phyloP scores from a whole-genome alignment of 2,113 vertebrate genomes.

The Plectropomus leopardus region DNA sequence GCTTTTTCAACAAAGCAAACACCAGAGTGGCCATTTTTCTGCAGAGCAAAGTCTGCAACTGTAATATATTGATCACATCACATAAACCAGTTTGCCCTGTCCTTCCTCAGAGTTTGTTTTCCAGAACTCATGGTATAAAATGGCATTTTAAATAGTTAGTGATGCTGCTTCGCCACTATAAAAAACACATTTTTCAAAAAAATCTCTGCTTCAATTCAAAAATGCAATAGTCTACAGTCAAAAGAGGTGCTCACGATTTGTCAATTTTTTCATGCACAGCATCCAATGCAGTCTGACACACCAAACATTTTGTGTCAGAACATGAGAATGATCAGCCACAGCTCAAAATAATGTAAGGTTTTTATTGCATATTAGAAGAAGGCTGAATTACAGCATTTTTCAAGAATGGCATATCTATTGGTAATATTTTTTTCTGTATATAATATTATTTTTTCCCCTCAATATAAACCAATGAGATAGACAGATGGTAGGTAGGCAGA shows the following conservation, averaged over 20 bases:
- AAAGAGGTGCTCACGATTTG: neutral
- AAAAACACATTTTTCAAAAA: neutral
- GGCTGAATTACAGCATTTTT: neutral
- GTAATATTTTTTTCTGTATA: slow-evolving; percentile 13
- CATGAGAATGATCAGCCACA: neutral
- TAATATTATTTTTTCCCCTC: slow-evolving; percentile 14
- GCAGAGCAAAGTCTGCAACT: neutral
- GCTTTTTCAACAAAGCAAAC: neutral
- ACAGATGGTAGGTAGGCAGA: slow-evolving; percentile 72
- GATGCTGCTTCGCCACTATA: neutral
- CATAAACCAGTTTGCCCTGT: slow-evolving; percentile 5
- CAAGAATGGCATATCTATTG: slow-evolving; percentile 19
- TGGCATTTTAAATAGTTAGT: neutral
- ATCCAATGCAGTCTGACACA: neutral
- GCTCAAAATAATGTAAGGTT: neutral
- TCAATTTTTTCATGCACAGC: neutral
- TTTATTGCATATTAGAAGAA: neutral
- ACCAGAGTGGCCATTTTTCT: neutral
- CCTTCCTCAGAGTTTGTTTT: neutral
- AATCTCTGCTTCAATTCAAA: neutral
- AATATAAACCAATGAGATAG: slow-evolving; percentile 22
- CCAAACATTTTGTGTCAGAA: neutral
- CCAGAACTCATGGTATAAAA: neutral
- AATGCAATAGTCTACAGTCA: neutral
- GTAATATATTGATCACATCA: neutral